A percentile compares a stretch with the other conserved stretches of the same genome.
Conservation (phyloP, 2,797 vertebrate genomes). For the Carapus acus region DNA sequence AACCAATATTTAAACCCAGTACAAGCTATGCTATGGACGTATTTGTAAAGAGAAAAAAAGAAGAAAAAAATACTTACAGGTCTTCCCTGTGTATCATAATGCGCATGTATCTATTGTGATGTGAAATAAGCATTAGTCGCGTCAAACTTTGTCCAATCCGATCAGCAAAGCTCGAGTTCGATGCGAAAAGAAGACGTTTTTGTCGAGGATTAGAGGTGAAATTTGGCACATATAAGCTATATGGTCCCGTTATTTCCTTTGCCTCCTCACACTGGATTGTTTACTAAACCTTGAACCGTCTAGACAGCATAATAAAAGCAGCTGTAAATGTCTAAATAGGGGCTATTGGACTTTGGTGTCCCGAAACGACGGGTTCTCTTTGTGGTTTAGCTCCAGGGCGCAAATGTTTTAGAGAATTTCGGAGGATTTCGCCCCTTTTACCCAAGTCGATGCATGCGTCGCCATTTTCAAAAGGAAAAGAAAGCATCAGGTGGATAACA, state of each 20-base stretch:
- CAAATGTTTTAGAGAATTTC: constrained; percentile 28
- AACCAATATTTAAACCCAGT: constrained; percentile 35
- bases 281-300: constrained; percentile 99
- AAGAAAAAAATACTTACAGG: constrained; percentile 13
- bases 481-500: too few relatives aligned
- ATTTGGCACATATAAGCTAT: constrained; percentile 43
- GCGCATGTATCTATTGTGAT: constrained; percentile 73
- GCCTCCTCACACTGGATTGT: constrained; percentile 84
- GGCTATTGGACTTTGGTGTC: constrained; percentile 93
- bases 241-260: constrained; percentile 66
- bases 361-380: constrained; percentile 66
- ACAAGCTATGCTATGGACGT: constrained; percentile 39
- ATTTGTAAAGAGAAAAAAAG: constrained; percentile 46
- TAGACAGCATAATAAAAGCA: constrained; percentile 98
- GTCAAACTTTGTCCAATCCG: constrained; percentile 17
- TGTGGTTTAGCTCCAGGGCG: constrained; percentile 42
- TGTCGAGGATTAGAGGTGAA: not conserved
- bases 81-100: constrained; percentile 57
- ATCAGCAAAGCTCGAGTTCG: constrained; percentile 27
- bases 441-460: too few relatives aligned
- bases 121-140: constrained; percentile 64
- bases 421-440: constrained; percentile 41
- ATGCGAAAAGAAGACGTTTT: constrained; percentile 1
- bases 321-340: constrained; percentile 98
- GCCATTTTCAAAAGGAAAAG: too few relatives aligned